These are phyloP conservation scores for Phyllotreta cruciferae DNA, from an alignment of 2,888 invertebrate genomes.

Conservation along the genomic window DNA sequence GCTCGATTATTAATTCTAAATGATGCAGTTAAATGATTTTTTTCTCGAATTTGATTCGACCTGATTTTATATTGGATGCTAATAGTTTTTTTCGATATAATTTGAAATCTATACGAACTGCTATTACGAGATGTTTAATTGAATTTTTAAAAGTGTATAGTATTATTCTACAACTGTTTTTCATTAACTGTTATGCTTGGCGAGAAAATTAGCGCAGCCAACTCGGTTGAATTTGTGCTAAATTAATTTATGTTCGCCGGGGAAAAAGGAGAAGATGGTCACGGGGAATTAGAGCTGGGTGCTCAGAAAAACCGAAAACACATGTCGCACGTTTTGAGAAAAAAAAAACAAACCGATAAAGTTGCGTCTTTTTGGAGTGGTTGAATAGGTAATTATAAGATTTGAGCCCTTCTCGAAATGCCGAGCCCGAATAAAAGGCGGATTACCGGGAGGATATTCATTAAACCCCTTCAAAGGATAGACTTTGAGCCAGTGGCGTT, in stretches of 20 bases:
- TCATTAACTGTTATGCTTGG: too few relatives aligned
- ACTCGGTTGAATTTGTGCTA: not conserved
- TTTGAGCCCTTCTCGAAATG: conserved; percentile 39
- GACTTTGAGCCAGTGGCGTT: conserved; percentile 12
- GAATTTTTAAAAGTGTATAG: too few relatives aligned
- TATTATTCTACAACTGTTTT: too few relatives aligned
- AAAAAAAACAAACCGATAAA: conserved; percentile 3
- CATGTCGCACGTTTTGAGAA: not conserved
- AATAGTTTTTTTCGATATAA: too few relatives aligned
- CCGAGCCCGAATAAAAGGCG: conserved; percentile 50
- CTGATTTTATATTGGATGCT: too few relatives aligned
- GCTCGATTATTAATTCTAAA: not conserved
- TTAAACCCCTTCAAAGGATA: conserved; percentile 46
- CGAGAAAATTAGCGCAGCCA: not conserved
- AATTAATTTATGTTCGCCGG: not conserved
- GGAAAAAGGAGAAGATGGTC: too few relatives aligned
- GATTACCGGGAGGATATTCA: conserved; percentile 53
- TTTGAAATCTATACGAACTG: too few relatives aligned
- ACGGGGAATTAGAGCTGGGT: not conserved
- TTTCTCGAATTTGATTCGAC: too few relatives aligned
- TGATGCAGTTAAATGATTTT: too few relatives aligned
- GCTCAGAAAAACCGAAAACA: conserved; percentile 10
- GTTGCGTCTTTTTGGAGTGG: conserved; percentile 24
- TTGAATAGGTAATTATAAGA: conserved; percentile 48
- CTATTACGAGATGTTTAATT: too few relatives aligned